These are phyloP conservation scores for Clarias gariepinus DNA, from an alignment of 2,113 vertebrate genomes.

Conservation along the genomic window DNA sequence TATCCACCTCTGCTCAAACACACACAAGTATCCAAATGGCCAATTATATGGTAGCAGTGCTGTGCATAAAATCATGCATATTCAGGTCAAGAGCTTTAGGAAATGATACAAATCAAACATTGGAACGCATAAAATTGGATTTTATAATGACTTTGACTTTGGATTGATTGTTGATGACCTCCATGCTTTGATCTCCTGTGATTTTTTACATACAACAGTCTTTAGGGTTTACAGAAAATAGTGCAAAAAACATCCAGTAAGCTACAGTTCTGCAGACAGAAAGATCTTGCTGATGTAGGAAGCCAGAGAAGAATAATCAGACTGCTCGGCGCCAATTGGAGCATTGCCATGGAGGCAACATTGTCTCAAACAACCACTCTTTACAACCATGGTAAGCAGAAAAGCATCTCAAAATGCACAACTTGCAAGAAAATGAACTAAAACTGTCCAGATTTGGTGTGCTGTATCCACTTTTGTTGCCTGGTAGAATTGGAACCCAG, in stretches of 20 bases:
- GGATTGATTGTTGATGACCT: not conserved
- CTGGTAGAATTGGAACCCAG: not conserved
- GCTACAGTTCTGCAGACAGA: not conserved
- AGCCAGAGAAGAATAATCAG: not conserved
- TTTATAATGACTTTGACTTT: not conserved
- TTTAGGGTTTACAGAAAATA: not conserved
- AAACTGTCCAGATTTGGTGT: not conserved
- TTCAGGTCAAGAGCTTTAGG: not conserved
- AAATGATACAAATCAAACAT: not conserved
- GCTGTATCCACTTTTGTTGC: not conserved
- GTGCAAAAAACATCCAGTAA: not conserved
- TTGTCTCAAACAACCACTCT: not conserved
- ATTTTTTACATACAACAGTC: not conserved
- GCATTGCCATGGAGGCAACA: not conserved
- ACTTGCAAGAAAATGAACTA: not conserved
- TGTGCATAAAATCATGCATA: not conserved
- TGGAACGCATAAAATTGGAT: not conserved
- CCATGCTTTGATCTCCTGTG: not conserved
- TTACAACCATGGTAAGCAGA: not conserved
- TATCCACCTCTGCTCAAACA: not conserved
- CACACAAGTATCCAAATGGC: not conserved
- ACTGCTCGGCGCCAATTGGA: not conserved
- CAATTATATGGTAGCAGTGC: not conserved
- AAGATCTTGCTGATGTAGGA: not conserved
- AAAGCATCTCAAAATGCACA: not conserved